Conservation (phyloP, 2,797 vertebrate genomes). For the Artibeus jamaicensis region DNA sequence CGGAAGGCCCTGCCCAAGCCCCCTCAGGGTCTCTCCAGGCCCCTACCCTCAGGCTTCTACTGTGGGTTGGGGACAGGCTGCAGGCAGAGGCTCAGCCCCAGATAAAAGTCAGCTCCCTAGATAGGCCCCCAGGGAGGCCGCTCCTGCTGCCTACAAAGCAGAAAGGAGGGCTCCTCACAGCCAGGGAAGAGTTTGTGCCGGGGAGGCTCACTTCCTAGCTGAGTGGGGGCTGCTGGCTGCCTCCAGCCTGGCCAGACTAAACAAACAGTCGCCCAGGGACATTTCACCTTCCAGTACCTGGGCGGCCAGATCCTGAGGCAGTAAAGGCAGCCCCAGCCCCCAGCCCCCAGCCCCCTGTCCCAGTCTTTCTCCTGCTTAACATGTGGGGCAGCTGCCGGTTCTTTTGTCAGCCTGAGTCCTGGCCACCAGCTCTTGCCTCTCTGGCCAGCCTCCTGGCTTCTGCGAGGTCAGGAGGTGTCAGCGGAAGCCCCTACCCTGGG, state of each 20-base stretch:
- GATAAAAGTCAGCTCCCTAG: slow-evolving; percentile 57
- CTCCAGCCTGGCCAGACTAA: slow-evolving; percentile 69
- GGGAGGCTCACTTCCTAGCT: slow-evolving; percentile 24
- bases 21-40: not conserved
- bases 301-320: slow-evolving; percentile 27
- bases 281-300: slow-evolving; percentile 78
- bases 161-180: slow-evolving; percentile 64
- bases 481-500: not conserved
- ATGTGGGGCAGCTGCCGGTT: slow-evolving; percentile 13
- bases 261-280: slow-evolving; percentile 70
- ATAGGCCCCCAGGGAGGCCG: slow-evolving; percentile 63
- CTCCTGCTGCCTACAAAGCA: slow-evolving; percentile 43
- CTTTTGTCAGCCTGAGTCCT: slow-evolving; percentile 54
- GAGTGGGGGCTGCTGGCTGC: slow-evolving; percentile 35
- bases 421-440: not conserved
- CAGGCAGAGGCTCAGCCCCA: slow-evolving; percentile 30
- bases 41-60: not conserved
- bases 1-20: not conserved
- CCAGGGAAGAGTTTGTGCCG: slow-evolving; percentile 46
- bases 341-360: not conserved
- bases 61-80: not conserved
- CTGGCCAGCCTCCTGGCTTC: not conserved
- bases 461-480: not conserved
- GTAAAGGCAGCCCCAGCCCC: slow-evolving; percentile 44
- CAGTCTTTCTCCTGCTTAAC: not conserved